Base-by-base conservation (phyloP, 2,888 invertebrate genomes). In the Dichetophora obliterata region DNA sequence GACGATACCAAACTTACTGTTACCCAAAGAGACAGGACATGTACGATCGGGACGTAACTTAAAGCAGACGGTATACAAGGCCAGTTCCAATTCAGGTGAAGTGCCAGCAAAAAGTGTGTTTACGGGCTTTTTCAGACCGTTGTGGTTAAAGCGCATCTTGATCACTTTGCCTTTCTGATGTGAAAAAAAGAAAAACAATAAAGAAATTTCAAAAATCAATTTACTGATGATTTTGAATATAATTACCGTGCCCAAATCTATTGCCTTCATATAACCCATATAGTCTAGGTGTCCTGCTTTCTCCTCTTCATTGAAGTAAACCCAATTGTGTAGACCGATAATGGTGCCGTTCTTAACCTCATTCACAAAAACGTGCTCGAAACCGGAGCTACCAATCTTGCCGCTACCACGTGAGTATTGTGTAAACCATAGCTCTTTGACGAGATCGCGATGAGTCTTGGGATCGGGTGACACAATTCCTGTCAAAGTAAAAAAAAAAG, bases 301-400 rank as follows among this genome's bases (percentile, higher is more conserved):
- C 90, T 98, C 97, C 89, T 96, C 94, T 77, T 92, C 92, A 75
- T 93, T 91, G 84, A 95, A 96, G 88, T 95, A 95, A 43, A 98
- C 91, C 97, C 98, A 98, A 87, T 96, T 97, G 88, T 98, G 98
- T 80, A 98, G 91, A 9, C 97, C 97, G 71, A 92, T 93, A 31
- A 97, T 93, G 83, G 93, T 93, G 61, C 92, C 92, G 82, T 93
- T 93, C 87, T 95, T 96, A 0, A 95, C 90, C 91, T 98, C 98
- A 0, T 96, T 95, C 3, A 97, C 92, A 88, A 98, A 97, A 27
- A 97, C 93, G 85, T 98, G 98, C 88, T 98, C 98, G 86, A 98
- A 98, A 1, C 96, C 98, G 54, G 95, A 95, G 83, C 97, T 97
- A 78, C 97, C 95, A 27, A 95, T 92, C 85, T 92, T 92, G 37